Percentiles rank a stretch among this genome's conserved stretches.
Conservation (phyloP, 2,113 vertebrate species). For the Ciconia maguari region DNA sequence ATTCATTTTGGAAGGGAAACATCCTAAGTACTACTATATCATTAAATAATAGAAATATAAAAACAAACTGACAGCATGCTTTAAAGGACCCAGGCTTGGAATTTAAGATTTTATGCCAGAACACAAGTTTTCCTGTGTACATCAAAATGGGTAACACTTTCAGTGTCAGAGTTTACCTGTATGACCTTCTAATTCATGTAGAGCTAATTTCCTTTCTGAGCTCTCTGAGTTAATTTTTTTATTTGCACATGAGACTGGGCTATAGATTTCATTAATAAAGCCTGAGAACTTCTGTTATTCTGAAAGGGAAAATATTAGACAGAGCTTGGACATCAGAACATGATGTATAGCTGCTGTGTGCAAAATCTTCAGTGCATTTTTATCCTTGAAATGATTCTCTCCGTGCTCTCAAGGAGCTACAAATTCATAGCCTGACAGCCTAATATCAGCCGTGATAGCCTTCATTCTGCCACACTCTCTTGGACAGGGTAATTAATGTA, state of each 20-base stretch:
- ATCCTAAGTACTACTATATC: background rate
- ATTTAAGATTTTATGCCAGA: background rate
- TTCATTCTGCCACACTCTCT: conserved; percentile 8
- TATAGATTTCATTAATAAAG: background rate
- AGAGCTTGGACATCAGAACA: background rate
- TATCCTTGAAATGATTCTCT: background rate
- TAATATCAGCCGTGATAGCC: conserved; percentile 26
- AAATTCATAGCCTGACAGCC: conserved; percentile 39
- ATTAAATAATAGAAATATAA: background rate
- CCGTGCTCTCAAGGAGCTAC: background rate
- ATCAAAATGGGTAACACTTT: background rate
- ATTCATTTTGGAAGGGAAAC: background rate
- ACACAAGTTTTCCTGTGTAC: background rate
- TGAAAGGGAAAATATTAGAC: background rate
- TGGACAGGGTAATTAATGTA: conserved; percentile 42
- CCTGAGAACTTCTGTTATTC: background rate
- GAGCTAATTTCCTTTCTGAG: background rate
- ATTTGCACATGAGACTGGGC: background rate
- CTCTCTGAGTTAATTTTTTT: background rate
- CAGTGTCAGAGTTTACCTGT: background rate
- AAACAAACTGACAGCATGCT: background rate
- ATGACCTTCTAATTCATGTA: background rate
- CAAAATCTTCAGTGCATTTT: background rate
- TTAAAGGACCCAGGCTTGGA: background rate
- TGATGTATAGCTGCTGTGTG: background rate